These are phyloP conservation scores for Salticus scenicus DNA, from an alignment of 2,888 invertebrate genomes.

Conservation along the genomic window DNA sequence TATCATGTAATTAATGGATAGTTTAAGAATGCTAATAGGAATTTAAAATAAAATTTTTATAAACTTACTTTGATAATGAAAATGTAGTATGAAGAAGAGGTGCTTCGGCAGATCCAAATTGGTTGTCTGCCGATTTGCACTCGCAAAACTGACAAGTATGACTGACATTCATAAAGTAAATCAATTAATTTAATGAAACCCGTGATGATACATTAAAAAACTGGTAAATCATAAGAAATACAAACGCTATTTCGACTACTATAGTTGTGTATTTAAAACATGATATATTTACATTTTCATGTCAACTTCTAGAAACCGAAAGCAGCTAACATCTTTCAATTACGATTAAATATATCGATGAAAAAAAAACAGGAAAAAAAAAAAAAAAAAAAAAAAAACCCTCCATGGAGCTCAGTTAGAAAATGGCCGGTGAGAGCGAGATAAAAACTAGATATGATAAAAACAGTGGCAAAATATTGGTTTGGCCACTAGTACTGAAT, in stretches of 20 bases:
- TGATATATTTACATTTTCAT: background rate
- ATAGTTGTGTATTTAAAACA: background rate
- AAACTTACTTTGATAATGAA: constrained; percentile 55
- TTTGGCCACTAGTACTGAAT: too few species aligned
- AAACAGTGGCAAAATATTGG: too few species aligned
- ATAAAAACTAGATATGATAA: too few species aligned
- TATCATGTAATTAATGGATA: too few species aligned
- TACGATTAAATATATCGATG: background rate
- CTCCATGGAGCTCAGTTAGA: too few species aligned
- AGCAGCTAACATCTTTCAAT: background rate
- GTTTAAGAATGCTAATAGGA: too few species aligned
- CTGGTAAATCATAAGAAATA: background rate
- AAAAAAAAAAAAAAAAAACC: too few species aligned
- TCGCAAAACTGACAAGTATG: constrained; percentile 67
- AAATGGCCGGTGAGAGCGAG: too few species aligned
- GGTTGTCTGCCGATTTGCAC: constrained; percentile 68
- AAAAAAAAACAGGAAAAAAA: too few species aligned
- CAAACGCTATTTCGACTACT: background rate
- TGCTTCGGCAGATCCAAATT: constrained; percentile 66
- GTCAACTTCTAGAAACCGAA: background rate
- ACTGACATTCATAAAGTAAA: constrained; percentile 49
- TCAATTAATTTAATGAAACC: background rate
- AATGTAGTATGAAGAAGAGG: constrained; percentile 61
- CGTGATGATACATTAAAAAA: background rate
- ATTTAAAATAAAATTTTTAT: background rate